Percentiles rank a stretch among this genome's conserved stretches.
These are phyloP conservation scores for Xestobium rufovillosum DNA, from an alignment of 2,888 invertebrate species.

Conservation along the genomic window DNA sequence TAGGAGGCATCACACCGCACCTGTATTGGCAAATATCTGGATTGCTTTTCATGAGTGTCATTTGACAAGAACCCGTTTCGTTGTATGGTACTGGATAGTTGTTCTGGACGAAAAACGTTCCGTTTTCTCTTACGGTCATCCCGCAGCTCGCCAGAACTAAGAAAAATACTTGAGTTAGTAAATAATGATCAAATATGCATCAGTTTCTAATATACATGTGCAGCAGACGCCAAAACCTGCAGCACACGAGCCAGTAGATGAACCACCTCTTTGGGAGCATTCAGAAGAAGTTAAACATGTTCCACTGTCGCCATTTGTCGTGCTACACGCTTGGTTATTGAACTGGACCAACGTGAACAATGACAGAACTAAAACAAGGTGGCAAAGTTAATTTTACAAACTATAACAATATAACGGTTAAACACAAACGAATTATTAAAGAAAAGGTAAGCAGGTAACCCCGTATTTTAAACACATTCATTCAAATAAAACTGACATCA, in stretches of 20 bases:
- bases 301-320: slow-evolving; percentile 72
- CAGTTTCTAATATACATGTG: too few species aligned
- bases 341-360: slow-evolving; percentile 75
- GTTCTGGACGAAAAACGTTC: slow-evolving; percentile 78
- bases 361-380: slow-evolving; percentile 60
- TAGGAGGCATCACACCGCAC: too few species aligned
- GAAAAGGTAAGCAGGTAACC: too few species aligned
- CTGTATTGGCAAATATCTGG: slow-evolving; percentile 78
- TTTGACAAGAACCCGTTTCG: slow-evolving; percentile 75
- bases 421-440: too few species aligned
- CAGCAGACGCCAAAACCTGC: slow-evolving; percentile 71
- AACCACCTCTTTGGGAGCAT: slow-evolving; percentile 64
- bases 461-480: too few species aligned
- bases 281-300: slow-evolving; percentile 69
- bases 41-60: slow-evolving; percentile 69
- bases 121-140: slow-evolving; percentile 68
- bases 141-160: slow-evolving; percentile 75
- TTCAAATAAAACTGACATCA: too few species aligned
- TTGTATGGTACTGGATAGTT: slow-evolving; percentile 73
- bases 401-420: too few species aligned
- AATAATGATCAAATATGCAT: too few species aligned
- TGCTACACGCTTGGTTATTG: slow-evolving; percentile 66
- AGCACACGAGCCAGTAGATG: slow-evolving; percentile 71
- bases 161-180: slow-evolving; percentile 16
- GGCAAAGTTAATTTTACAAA: too few species aligned